phyloP scores from a whole-genome alignment of 2,797 vertebrate genomes.

The Adrianichthys oophorus region DNA sequence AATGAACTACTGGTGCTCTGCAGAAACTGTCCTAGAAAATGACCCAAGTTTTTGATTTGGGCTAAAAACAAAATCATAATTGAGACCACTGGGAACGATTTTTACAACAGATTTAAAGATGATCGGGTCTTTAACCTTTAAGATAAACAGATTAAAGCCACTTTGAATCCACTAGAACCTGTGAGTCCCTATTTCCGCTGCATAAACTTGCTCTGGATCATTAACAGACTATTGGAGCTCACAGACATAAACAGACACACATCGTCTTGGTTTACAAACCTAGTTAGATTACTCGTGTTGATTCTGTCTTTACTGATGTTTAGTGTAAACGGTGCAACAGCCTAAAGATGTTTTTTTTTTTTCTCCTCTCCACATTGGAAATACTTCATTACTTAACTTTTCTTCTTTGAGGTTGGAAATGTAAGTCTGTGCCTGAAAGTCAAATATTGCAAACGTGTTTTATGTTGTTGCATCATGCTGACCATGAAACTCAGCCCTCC shows the following conservation, averaged over 20 bases:
- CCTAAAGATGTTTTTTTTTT: too few relatives aligned
- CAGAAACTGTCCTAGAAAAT: too few relatives aligned
- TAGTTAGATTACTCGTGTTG: conserved; percentile 36
- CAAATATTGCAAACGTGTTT: neutral
- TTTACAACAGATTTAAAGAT: too few relatives aligned
- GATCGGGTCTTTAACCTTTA: too few relatives aligned
- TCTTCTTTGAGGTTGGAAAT: neutral
- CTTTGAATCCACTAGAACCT: too few relatives aligned
- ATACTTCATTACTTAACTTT: conserved; percentile 4
- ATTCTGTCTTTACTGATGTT: conserved; percentile 17
- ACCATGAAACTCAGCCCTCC: conserved; percentile 11
- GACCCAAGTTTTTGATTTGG: too few relatives aligned
- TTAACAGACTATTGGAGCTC: neutral
- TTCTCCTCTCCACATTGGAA: too few relatives aligned
- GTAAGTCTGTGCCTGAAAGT: neutral
- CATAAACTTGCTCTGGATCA: conserved; percentile 2
- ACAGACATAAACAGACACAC: conserved; percentile 11
- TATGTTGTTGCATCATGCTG: conserved; percentile 11
- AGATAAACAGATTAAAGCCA: too few relatives aligned
- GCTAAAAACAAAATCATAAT: too few relatives aligned
- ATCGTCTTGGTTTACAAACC: conserved; percentile 29
- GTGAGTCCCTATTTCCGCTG: too few relatives aligned
- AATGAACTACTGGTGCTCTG: too few relatives aligned
- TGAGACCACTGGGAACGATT: too few relatives aligned
- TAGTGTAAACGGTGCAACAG: neutral